Base-by-base conservation (phyloP, 2,888 invertebrate species). In the Lamproptera curius region DNA sequence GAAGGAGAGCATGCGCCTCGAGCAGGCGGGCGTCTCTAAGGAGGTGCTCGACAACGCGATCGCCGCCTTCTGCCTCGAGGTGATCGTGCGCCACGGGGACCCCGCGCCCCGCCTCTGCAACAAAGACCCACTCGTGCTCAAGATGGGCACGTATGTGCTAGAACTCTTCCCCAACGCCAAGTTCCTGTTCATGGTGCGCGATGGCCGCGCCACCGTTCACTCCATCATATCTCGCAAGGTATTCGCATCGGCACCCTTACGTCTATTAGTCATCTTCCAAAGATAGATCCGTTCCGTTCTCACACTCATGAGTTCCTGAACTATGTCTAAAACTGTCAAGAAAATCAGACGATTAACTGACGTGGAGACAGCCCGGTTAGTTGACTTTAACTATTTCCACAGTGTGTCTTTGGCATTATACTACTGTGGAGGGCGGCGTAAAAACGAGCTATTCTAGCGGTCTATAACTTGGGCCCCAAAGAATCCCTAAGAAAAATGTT, bases 101-200 rank as follows among this genome's bases (percentile, higher is more conserved):
- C 94, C 97, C 17, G 98, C 99, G 44, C 93, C 95, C 52, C 90
- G 98, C 42, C 91, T 99, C 55, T 99, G 99, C 90, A 99, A 99
- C 90, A 99, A 99, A 87, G 99, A 99, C 88, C 99, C 99, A 42
- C 93, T 99, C 60, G 98, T 98, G 49, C 91, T 99, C 61, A 98
- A 98, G 88, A 97, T 97, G 91, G 97, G 97, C 70, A 93, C 94
- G 44, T 99, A 86, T 58, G 93, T 99, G 64, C 92, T 95, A 55
- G 95, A 96, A 73, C 90, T 99, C 52, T 99, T 99, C 87, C 99
- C 99, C 37, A 97, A 97, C 75, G 95, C 98, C 50, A 98, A 98
- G 87, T 99, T 98, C 86, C 90, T 99, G 63, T 96, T 99, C 82
- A 98, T 99, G 97, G 94, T 99, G 63, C 93, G 99, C 55, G 99